Conservation (phyloP, 2,113 vertebrate species). For the Hypanus sabinus region DNA sequence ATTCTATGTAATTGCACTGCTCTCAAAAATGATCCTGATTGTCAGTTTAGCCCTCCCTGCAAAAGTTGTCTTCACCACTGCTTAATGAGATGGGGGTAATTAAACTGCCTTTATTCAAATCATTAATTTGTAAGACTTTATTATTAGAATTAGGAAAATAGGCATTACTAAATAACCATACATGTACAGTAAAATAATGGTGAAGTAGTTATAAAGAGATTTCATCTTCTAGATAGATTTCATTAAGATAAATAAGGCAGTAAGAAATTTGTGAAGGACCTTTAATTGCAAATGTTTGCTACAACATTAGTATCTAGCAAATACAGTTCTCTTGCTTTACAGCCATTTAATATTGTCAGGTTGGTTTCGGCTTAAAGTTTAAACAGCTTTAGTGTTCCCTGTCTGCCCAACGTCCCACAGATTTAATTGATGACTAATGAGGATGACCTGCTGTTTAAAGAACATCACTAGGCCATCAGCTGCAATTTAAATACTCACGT, state of each 20-base stretch:
- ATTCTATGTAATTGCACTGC: no score
- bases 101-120: not conserved
- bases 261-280: not conserved
- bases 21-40: no score
- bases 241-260: not conserved
- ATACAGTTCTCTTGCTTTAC: not conserved
- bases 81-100: not conserved
- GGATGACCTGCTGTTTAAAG: not conserved
- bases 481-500: not conserved
- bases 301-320: not conserved
- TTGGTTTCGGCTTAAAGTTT: not conserved
- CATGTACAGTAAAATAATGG: not conserved
- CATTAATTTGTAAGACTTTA: not conserved
- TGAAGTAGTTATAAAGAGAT: not conserved
- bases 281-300: not conserved
- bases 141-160: not conserved
- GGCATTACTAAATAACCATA: not conserved
- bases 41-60: no score
- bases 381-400: not conserved
- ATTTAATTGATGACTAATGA: not conserved
- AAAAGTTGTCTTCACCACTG: no score
- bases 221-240: not conserved
- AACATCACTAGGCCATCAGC: not conserved
- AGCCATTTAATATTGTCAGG: not conserved
- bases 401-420: not conserved